phyloP scores from a whole-genome alignment of 2,797 vertebrate species.

The Sandelia bainsii region DNA sequence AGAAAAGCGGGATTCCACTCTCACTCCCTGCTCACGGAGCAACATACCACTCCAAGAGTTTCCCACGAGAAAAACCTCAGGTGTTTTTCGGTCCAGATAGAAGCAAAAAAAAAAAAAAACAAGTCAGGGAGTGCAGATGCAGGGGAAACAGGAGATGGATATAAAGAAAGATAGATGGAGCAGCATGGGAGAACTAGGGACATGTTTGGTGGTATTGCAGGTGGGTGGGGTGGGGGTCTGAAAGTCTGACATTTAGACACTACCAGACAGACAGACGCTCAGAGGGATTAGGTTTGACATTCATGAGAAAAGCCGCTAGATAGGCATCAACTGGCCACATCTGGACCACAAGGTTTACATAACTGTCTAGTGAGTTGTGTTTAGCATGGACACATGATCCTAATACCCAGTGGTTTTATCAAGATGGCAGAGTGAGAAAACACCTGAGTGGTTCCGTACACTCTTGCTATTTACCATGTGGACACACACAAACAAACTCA shows the following conservation, averaged over 20 bases:
- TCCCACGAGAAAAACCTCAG: conserved; percentile 83
- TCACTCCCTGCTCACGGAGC: conserved; percentile 73
- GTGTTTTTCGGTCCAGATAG: conserved; percentile 69
- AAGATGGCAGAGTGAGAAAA: not conserved
- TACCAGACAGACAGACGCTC: conserved; percentile 7
- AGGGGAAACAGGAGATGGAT: conserved; percentile 24
- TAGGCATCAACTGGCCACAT: conserved; percentile 55
- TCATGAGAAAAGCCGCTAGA: conserved; percentile 62
- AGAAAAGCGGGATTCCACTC: conserved; percentile 81
- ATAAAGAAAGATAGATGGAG: conserved; percentile 21
- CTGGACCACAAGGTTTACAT: conserved; percentile 34
- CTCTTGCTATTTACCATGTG: conserved; percentile 1
- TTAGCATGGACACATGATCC: not conserved
- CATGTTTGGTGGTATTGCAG: conserved; percentile 5
- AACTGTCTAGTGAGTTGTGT: conserved; percentile 16
- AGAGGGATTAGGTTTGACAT: conserved; percentile 40
- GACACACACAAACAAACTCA: conserved; percentile 4
- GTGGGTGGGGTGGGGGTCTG: conserved; percentile 2
- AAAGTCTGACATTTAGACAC: conserved; percentile 9
- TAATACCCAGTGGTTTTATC: not conserved
- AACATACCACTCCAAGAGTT: conserved; percentile 78
- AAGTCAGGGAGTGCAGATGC: not conserved
- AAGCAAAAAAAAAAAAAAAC: conserved; percentile 1
- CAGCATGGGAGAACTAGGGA: conserved; percentile 21
- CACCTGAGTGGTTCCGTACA: conserved; percentile 5